A percentile compares a stretch with the other conserved stretches of the same genome.
Evolutionary conservation across 2,888 invertebrate species (phyloP).

Genomic region (Invenusta paracnida): DNA sequence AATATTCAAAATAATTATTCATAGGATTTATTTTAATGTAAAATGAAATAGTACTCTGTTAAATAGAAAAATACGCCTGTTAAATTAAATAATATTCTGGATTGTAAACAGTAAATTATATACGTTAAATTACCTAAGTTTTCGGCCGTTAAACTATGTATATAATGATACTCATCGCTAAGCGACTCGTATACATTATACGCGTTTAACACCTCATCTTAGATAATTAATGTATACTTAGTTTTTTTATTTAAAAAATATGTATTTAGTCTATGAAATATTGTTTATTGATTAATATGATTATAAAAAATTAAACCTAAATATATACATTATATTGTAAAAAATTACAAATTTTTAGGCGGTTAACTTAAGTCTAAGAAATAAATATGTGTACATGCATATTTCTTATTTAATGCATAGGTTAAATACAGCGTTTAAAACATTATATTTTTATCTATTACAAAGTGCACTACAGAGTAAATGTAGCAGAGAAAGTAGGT

Average conservation of each 20-base stretch:
- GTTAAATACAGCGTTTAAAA: too few species aligned
- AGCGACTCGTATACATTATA: background rate
- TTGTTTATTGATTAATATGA: too few species aligned
- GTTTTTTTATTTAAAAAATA: background rate
- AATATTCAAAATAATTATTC: background rate
- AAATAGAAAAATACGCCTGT: background rate
- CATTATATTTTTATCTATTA: too few species aligned
- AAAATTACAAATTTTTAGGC: too few species aligned
- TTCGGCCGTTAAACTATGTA: background rate
- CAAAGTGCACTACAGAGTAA: too few species aligned
- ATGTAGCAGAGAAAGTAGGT: too few species aligned
- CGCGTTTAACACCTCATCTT: background rate
- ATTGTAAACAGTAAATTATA: background rate
- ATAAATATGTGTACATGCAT: too few species aligned
- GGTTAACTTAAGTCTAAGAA: too few species aligned
- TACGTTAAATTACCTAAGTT: background rate
- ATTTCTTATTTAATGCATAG: too few species aligned
- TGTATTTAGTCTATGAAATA: too few species aligned
- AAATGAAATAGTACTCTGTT: background rate
- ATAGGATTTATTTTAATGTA: background rate
- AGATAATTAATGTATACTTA: background rate
- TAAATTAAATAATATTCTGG: background rate
- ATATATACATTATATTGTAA: too few species aligned
- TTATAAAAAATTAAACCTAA: too few species aligned
- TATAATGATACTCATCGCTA: background rate